Percentiles rank a stretch among this genome's conserved stretches.
Evolutionary conservation across 2,113 vertebrate species (phyloP).

Genomic region (Australoheros scitulus): DNA sequence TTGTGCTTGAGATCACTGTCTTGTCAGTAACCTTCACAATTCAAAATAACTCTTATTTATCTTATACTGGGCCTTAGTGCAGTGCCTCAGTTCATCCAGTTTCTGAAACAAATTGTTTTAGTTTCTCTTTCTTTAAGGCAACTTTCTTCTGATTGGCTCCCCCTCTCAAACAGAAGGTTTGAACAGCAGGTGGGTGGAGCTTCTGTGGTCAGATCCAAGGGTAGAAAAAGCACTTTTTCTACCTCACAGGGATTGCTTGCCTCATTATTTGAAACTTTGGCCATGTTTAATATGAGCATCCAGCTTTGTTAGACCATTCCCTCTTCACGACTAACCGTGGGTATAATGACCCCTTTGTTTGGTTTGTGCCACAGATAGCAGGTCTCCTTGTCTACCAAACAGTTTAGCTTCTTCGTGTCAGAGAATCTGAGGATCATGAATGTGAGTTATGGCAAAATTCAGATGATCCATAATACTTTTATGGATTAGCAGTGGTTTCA

Average conservation of each 20-base stretch:
- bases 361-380: no score
- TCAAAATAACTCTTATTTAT: neutral
- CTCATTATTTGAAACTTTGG: neutral
- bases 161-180: neutral
- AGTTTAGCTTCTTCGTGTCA: neutral
- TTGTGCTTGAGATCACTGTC: neutral
- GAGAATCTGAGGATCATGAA: accelerated
- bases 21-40: neutral
- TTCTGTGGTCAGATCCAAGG: no score
- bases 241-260: no score
- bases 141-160: neutral
- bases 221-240: no score
- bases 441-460: neutral
- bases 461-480: neutral
- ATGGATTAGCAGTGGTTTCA: neutral
- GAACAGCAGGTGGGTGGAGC: neutral
- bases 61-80: neutral
- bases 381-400: neutral
- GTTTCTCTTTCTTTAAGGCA: neutral
- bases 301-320: neutral
- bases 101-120: neutral
- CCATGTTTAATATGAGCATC: accelerated
- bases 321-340: no score
- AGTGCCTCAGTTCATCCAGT: neutral
- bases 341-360: neutral